Percentiles rank a stretch among this genome's conserved stretches.
Evolutionary conservation across 2,888 invertebrate species (phyloP).

Genomic region (Corbicula japonica): DNA sequence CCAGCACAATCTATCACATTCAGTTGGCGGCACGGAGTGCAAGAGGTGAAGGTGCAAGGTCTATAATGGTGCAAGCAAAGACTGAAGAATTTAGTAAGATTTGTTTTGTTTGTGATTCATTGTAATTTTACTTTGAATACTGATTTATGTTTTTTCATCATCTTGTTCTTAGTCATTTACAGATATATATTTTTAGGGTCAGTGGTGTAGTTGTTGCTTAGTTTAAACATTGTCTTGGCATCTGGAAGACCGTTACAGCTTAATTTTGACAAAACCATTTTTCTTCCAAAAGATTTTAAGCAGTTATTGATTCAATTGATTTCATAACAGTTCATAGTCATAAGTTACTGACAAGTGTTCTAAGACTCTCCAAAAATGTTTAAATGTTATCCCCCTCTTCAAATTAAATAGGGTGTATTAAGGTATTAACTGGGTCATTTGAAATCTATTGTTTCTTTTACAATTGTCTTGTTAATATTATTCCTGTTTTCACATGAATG

Average conservation of each 20-base stretch:
- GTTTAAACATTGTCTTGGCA: conserved; percentile 9
- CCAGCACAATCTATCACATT: conserved; percentile 98
- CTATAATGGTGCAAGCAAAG: conserved; percentile 96
- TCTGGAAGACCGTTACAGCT: conserved; percentile 7
- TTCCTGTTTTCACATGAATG: too few species aligned
- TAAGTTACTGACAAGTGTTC: too few species aligned
- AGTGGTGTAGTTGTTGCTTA: conserved; percentile 12
- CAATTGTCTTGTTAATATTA: too few species aligned
- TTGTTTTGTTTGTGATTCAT: not conserved
- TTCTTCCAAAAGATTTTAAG: not conserved
- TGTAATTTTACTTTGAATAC: not conserved
- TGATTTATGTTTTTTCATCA: not conserved
- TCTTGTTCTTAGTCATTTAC: conserved; percentile 6
- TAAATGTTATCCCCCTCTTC: too few species aligned
- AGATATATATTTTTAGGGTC: conserved; percentile 11
- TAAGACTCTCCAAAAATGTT: too few species aligned
- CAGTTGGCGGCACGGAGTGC: conserved; percentile 97
- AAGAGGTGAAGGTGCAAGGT: conserved; percentile 97
- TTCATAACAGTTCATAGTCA: too few species aligned
- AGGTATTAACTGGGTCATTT: too few species aligned
- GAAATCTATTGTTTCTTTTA: too few species aligned
- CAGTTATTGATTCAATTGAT: too few species aligned
- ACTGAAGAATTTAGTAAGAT: conserved; percentile 99
- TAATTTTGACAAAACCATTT: not conserved
- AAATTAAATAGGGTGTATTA: too few species aligned